A percentile compares a stretch with the other conserved stretches of the same genome.
These are phyloP conservation scores for Trissolcus japonicus DNA, from an alignment of 2,888 invertebrate genomes.

Conservation along the genomic window DNA sequence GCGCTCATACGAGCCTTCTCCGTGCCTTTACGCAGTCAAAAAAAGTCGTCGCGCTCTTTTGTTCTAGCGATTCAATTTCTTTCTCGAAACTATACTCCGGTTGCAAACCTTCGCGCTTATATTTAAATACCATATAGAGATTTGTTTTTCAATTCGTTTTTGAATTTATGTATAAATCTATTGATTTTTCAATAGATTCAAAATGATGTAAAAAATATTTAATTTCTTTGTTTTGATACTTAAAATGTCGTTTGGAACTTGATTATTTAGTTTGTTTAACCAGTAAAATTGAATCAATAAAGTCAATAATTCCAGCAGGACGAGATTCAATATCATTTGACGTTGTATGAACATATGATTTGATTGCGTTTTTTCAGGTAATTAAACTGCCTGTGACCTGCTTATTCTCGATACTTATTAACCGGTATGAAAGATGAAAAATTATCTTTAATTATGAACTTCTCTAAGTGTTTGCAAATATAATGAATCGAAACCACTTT, in stretches of 20 bases:
- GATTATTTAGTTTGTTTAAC: background rate
- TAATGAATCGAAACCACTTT: conserved; percentile 13
- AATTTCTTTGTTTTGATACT: no score
- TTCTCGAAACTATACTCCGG: no score
- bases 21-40: background rate
- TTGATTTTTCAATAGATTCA: no score
- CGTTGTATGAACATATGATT: no score
- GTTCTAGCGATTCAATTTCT: no score
- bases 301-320: background rate
- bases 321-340: background rate
- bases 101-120: no score
- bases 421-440: conserved; percentile 4
- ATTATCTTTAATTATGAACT: conserved; percentile 8
- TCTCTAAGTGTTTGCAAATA: conserved; percentile 3
- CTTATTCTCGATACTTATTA: background rate
- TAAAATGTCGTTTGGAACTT: no score
- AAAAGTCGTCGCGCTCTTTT: background rate
- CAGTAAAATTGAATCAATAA: background rate
- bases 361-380: background rate
- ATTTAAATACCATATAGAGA: no score
- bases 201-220: no score
- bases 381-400: background rate
- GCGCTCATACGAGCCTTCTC: conserved; percentile 21
- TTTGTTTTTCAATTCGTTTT: no score
- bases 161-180: no score